Base-by-base conservation (phyloP, 2,113 vertebrate genomes). In the Choloepus hoffmanni region DNA sequence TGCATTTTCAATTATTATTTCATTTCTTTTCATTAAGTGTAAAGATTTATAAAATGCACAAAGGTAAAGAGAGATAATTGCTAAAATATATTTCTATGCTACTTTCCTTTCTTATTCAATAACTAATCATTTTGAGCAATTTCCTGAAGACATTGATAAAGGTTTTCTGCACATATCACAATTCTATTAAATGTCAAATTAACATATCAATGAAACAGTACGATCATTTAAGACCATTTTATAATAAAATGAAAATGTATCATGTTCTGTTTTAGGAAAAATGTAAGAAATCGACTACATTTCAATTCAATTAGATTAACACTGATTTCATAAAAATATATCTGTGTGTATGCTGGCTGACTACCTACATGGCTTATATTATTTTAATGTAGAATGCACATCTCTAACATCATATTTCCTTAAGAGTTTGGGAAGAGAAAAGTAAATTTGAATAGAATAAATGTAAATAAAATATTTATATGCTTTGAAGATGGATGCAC, bases 341-440 rank as follows among this genome's bases (percentile, higher is more conserved):
- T 98, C 98, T 98, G 97, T 97, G 93, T 83, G 96, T 95, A 97
- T 98, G 96, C 97, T 89, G 95, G 98, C 96, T 98, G 98, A 98
- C 98, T 98, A 98, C 98, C 98, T 98, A 99, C 98, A 96, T 99
- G 98, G 98, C 98, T 98, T 98, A 98, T 95, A 98, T 97, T 99
- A 96, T 99, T 98, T 98, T 98, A 98, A 98, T 98, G 97, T 92
- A 98, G 98, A 98, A 98, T 98, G 95, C 97, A 96, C 97, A 97
- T 96, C 94, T 98, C 97, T 97, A 98, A 97, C 97, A 98, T 98
- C 98, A 98, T 98, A 98, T 98, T 99, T 98, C 98, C 98, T 98
- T 98, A 97, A 96, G 98, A 95, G 93, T 91, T 97, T 98, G 96
- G 96, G 95, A 97, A 98, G 96, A 98, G 97, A 97, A 97, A 97